Percentiles rank a stretch among this genome's conserved stretches.
These are phyloP conservation scores for Drosophila antonietae DNA, from an alignment of 2,888 invertebrate genomes.

Conservation along the genomic window DNA sequence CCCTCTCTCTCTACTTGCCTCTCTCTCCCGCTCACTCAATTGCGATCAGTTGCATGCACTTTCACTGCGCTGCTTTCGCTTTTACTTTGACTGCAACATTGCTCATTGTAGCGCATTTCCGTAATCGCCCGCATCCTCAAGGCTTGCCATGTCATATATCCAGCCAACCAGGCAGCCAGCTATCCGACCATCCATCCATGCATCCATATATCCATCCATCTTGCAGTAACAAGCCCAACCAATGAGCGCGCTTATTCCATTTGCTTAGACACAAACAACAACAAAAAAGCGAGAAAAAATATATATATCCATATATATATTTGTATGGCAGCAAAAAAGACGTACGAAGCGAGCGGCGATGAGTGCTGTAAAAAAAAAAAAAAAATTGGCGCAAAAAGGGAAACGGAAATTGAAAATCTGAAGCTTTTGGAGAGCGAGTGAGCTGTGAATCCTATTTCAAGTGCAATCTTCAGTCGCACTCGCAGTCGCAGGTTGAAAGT, in stretches of 20 bases:
- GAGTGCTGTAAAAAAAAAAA: conserved; percentile 13
- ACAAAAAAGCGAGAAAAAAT: conserved; percentile 17
- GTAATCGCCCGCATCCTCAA: conserved; percentile 46
- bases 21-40: background rate
- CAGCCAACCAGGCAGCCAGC: conserved; percentile 1
- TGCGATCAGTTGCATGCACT: conserved; percentile 36
- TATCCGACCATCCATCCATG: conserved; percentile 20
- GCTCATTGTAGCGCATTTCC: conserved; percentile 48
- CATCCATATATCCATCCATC: conserved; percentile 51
- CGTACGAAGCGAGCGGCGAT: conserved; percentile 26
- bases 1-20: background rate
- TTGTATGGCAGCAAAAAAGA: conserved; percentile 7
- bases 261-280: conserved; percentile 77
- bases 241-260: conserved; percentile 79
- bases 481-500: conserved; percentile 73
- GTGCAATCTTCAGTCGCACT: conserved; percentile 71
- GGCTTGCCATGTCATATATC: conserved; percentile 12
- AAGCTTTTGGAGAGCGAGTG: conserved; percentile 78
- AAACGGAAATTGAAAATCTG: conserved; percentile 80
- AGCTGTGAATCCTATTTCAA: conserved; percentile 81
- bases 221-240: conserved; percentile 66
- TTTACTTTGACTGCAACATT: conserved; percentile 27
- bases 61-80: conserved; percentile 40
- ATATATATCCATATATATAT: background rate
- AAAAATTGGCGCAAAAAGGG: conserved; percentile 52